phyloP scores from a whole-genome alignment of 2,797 vertebrate genomes.

The Megalops cyprinoides region DNA sequence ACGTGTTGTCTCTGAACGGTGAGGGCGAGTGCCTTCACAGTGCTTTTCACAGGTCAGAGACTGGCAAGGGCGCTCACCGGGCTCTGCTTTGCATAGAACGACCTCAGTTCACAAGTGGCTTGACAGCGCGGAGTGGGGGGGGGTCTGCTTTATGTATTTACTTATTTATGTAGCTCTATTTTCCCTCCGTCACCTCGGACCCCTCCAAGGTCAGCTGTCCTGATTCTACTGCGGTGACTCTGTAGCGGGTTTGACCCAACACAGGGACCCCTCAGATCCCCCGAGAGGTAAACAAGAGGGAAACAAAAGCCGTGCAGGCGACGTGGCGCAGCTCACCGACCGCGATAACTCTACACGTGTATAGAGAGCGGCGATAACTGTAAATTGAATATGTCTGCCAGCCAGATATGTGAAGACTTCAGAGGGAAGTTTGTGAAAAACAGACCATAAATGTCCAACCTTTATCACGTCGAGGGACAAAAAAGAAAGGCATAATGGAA shows the following conservation, averaged over 20 bases:
- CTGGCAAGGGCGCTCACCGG: constrained; percentile 49
- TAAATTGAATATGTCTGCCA: constrained; percentile 79
- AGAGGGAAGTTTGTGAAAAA: constrained; percentile 67
- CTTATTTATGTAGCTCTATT: background rate
- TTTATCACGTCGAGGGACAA: constrained; percentile 61
- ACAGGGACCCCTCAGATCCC: constrained; percentile 73
- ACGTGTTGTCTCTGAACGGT: constrained; percentile 84
- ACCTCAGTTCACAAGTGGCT: constrained; percentile 53
- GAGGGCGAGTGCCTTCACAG: constrained; percentile 74
- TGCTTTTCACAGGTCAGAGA: constrained; percentile 88
- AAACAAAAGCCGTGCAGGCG: constrained; percentile 64
- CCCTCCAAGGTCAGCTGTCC: constrained; percentile 75
- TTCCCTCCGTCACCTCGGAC: constrained; percentile 69
- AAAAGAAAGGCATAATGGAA: constrained; percentile 63
- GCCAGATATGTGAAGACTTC: constrained; percentile 71
- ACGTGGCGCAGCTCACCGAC: constrained; percentile 61
- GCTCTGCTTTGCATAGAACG: constrained; percentile 67
- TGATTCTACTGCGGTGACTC: constrained; percentile 60
- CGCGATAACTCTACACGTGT: constrained; percentile 39
- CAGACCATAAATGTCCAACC: constrained; percentile 65
- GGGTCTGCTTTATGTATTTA: constrained; percentile 58
- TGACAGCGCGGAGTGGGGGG: constrained; percentile 68
- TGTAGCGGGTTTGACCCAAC: constrained; percentile 76
- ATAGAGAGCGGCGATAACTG: constrained; percentile 57
- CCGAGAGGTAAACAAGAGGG: constrained; percentile 76